A percentile compares a stretch with the other conserved stretches of the same genome.
Evolutionary conservation across 2,888 invertebrate species (phyloP).

Genomic region (Clistopyga incitator): DNA sequence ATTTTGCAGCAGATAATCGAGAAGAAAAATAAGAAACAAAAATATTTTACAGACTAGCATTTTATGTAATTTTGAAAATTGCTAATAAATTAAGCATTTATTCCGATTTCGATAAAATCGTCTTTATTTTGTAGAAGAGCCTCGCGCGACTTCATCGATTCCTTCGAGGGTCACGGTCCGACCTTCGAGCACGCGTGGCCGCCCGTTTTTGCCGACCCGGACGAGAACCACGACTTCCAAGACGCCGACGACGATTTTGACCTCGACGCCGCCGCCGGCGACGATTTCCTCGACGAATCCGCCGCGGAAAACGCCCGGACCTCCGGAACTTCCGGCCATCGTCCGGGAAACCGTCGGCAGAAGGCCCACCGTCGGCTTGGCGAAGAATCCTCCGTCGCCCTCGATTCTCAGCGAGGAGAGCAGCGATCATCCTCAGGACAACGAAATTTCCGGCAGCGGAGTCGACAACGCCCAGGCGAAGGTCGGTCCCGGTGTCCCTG

Average conservation of each 20-base stretch:
- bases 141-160: slow-evolving; percentile 81
- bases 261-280: slow-evolving; percentile 73
- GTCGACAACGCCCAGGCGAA: slow-evolving; percentile 82
- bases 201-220: slow-evolving; percentile 79
- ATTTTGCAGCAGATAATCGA: too few relatives aligned
- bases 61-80: too few relatives aligned
- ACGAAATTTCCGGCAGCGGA: slow-evolving; percentile 88
- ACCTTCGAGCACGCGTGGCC: slow-evolving; percentile 81
- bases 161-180: slow-evolving; percentile 75
- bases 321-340: slow-evolving; percentile 79
- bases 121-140: slow-evolving; percentile 84
- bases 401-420: slow-evolving; percentile 82
- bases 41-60: too few relatives aligned
- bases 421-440: slow-evolving; percentile 91
- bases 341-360: slow-evolving; percentile 79
- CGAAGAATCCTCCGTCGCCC: slow-evolving; percentile 77
- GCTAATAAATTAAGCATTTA: too few relatives aligned
- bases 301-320: slow-evolving; percentile 60
- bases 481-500: slow-evolving; percentile 79
- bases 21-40: too few relatives aligned
- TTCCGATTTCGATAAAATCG: slow-evolving; percentile 4
- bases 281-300: slow-evolving; percentile 35
- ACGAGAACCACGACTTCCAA: slow-evolving; percentile 78
- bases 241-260: slow-evolving; percentile 71
- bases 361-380: slow-evolving; percentile 76